phyloP scores from a whole-genome alignment of 1,140 invertebrate species.

The Schlechtendalia chinensis region DNA sequence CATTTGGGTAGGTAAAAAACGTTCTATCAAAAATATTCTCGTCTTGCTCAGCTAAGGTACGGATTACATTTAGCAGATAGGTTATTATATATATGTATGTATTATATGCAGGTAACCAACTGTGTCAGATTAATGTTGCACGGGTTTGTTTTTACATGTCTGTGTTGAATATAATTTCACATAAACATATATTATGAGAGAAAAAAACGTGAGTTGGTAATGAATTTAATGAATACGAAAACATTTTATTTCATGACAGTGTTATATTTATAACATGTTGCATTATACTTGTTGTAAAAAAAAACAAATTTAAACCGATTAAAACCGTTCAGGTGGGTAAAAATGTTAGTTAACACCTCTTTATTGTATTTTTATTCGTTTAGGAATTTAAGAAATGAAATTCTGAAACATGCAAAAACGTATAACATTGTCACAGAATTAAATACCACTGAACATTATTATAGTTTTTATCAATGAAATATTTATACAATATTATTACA shows the following conservation, averaged over 20 bases:
- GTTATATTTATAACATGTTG: too few relatives aligned
- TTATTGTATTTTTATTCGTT: too few relatives aligned
- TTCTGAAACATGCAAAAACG: too few relatives aligned
- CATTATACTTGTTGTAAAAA: not conserved
- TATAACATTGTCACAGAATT: too few relatives aligned
- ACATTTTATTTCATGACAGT: not conserved
- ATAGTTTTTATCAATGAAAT: too few relatives aligned
- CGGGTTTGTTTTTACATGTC: not conserved
- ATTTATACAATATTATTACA: too few relatives aligned
- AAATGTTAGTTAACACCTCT: not conserved
- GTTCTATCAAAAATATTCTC: not conserved
- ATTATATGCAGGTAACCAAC: not conserved
- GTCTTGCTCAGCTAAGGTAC: not conserved
- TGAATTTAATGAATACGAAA: slow-evolving; percentile 13
- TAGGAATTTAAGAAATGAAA: too few relatives aligned
- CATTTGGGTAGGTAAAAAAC: not conserved
- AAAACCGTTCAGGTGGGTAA: not conserved
- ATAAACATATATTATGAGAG: not conserved
- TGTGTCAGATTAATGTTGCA: not conserved
- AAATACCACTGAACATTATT: too few relatives aligned
- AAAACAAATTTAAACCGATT: not conserved
- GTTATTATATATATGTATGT: not conserved
- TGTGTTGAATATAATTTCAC: not conserved
- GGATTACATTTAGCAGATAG: not conserved
- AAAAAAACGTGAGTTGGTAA: not conserved